These are phyloP conservation scores for Cheilosia urbana DNA, from an alignment of 2,888 invertebrate genomes.

Conservation along the genomic window DNA sequence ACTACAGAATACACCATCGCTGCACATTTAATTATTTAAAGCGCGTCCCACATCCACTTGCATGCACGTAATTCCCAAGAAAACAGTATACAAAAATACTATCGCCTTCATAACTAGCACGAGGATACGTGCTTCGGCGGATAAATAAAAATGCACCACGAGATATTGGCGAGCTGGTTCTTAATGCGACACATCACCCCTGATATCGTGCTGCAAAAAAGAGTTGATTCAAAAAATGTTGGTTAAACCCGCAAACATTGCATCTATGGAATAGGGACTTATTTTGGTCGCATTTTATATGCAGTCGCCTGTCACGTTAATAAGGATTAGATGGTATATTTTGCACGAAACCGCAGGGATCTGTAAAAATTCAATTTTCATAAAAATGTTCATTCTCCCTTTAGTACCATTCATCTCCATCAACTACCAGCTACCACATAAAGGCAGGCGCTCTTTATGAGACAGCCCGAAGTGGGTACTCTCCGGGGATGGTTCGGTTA, in stretches of 20 bases:
- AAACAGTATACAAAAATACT: background rate
- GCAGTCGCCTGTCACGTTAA: constrained; percentile 3
- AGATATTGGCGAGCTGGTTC: too few species aligned
- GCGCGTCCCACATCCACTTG: background rate
- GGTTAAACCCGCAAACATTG: too few species aligned
- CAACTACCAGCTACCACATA: background rate
- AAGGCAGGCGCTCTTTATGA: too few species aligned
- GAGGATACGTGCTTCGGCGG: too few species aligned
- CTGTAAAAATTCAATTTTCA: constrained; percentile 43
- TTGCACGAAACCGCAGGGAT: background rate
- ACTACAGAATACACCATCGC: constrained; percentile 27
- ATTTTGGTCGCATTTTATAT: background rate
- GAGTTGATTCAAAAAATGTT: too few species aligned
- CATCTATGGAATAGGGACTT: too few species aligned
- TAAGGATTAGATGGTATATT: constrained; percentile 21
- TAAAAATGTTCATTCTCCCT: constrained; percentile 11
- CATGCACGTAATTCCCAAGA: constrained; percentile 17
- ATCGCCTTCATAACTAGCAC: too few species aligned
- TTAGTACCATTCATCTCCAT: background rate
- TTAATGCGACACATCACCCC: too few species aligned
- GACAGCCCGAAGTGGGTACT: too few species aligned
- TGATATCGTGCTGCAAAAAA: too few species aligned
- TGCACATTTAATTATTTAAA: constrained; percentile 29
- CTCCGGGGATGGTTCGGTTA: too few species aligned
- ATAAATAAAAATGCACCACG: too few species aligned